Conservation (phyloP, 64 coral and sea anemone genomes). For the Dendronephthya gigantea region DNA sequence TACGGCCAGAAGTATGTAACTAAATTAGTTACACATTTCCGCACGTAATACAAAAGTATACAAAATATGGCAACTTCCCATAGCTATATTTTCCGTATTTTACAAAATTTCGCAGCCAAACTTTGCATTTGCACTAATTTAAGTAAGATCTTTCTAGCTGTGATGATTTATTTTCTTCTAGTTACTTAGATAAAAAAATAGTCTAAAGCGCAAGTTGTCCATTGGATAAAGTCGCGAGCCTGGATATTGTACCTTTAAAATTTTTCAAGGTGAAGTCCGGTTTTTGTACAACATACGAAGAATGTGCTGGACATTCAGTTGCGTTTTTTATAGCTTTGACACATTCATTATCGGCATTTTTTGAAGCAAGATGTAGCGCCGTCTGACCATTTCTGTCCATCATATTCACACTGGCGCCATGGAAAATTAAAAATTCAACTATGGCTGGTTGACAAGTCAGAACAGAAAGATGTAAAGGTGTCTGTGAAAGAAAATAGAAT, state of each 20-base stretch:
- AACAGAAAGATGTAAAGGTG: slow-evolving; percentile 1
- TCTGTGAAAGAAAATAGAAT: neutral
- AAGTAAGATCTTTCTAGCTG: no score
- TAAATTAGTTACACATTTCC: no score
- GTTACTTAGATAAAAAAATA: no score
- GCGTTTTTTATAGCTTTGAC: slow-evolving; percentile 3
- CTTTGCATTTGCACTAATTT: no score
- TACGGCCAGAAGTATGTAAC: no score
- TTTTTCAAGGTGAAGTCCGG: neutral
- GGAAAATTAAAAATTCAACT: neutral
- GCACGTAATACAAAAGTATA: no score
- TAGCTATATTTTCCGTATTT: no score
- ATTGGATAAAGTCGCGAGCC: no score
- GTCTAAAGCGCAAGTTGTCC: no score
- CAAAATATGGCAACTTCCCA: no score
- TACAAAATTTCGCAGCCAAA: no score
- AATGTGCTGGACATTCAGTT: neutral
- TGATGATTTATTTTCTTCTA: no score
- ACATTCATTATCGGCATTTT: neutral
- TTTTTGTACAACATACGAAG: neutral
- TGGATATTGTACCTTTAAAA: neutral
- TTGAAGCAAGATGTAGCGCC: neutral
- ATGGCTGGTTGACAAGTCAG: slow-evolving; percentile 2
- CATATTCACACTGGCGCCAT: neutral
- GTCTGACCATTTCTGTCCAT: slow-evolving; percentile 11